Evolutionary conservation across 2,888 invertebrate genomes (phyloP).

Genomic region (Hesperia comma): DNA sequence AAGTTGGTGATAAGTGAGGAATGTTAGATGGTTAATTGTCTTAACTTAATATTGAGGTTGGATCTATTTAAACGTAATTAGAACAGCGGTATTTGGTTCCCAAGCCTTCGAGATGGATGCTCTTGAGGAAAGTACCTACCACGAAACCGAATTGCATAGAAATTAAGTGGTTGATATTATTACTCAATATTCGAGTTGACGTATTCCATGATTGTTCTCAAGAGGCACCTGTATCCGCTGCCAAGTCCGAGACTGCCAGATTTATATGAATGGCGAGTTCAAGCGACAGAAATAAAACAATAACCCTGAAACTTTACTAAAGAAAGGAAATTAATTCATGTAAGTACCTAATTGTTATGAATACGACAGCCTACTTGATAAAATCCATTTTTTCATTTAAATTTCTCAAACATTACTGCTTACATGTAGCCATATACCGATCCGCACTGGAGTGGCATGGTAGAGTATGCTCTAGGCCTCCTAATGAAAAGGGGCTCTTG

Average conservation of each 20-base stretch:
- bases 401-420: neutral
- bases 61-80: neutral
- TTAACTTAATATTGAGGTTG: neutral
- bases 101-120: neutral
- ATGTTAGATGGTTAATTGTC: too few species aligned
- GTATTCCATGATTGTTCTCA: slow-evolving; percentile 45
- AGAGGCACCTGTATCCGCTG: slow-evolving; percentile 73
- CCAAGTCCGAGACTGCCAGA: slow-evolving; percentile 66
- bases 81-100: neutral
- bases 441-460: too few species aligned
- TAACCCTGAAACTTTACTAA: slow-evolving; percentile 30
- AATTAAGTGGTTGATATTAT: slow-evolving; percentile 29
- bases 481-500: too few species aligned
- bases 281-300: slow-evolving; percentile 40
- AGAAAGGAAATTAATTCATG: slow-evolving; percentile 31
- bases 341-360: slow-evolving; percentile 7
- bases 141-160: neutral
- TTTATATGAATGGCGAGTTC: slow-evolving; percentile 57
- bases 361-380: slow-evolving; percentile 13
- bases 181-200: slow-evolving; percentile 34
- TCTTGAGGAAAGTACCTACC: neutral
- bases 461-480: too few species aligned
- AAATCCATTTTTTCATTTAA: neutral
- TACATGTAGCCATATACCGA: too few species aligned
- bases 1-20: too few species aligned